A percentile compares a stretch with the other conserved stretches of the same genome.
phyloP scores from a whole-genome alignment of 1,140 invertebrate species.

The Trachelipus rathkii region DNA sequence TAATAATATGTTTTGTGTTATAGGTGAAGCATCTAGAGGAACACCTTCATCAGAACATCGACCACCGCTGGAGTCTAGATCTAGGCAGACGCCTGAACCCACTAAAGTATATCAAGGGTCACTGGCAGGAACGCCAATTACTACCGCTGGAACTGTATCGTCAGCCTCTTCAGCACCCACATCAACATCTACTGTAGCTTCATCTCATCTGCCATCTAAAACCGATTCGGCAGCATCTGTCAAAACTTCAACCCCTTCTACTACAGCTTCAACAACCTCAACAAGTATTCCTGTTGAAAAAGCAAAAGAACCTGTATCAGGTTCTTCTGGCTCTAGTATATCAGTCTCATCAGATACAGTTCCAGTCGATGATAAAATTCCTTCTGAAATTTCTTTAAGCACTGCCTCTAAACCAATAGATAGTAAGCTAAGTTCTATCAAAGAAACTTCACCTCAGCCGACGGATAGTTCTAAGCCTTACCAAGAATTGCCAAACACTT shows the following conservation, averaged over 20 bases:
- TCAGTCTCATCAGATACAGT: background rate
- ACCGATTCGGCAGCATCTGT: constrained; percentile 34
- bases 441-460: background rate
- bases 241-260: constrained; percentile 3
- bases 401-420: constrained; percentile 14
- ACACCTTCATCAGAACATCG: constrained; percentile 44
- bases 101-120: constrained; percentile 44
- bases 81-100: constrained; percentile 44
- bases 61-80: constrained; percentile 40
- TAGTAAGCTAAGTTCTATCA: constrained; percentile 6
- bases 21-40: constrained; percentile 43
- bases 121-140: constrained; percentile 40
- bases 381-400: background rate
- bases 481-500: background rate
- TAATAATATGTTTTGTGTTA: background rate
- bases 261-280: background rate
- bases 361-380: background rate
- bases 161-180: constrained; percentile 30
- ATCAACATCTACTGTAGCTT: constrained; percentile 32
- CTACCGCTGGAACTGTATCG: constrained; percentile 29
- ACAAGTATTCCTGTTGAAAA: background rate
- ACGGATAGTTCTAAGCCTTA: constrained; percentile 3
- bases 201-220: constrained; percentile 38
- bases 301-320: constrained; percentile 1
- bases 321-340: background rate